These are phyloP conservation scores for Crenuchus spilurus DNA, from an alignment of 2,797 vertebrate genomes.

Conservation along the genomic window DNA sequence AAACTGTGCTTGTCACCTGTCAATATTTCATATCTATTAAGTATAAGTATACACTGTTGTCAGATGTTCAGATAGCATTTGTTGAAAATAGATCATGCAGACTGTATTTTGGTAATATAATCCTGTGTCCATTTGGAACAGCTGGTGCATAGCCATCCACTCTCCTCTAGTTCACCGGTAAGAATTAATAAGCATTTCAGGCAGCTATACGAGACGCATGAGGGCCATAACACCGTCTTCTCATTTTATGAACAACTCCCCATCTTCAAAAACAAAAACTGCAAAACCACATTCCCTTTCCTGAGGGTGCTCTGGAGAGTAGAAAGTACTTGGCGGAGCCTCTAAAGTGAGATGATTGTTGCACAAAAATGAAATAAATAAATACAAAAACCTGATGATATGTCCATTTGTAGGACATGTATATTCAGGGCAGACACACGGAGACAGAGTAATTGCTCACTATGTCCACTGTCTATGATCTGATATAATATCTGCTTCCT, in stretches of 20 bases:
- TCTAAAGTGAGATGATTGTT: not conserved
- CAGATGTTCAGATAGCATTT: too few relatives aligned
- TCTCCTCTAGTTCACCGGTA: slow-evolving; percentile 15
- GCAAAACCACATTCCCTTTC: slow-evolving; percentile 36
- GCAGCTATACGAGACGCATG: slow-evolving; percentile 8
- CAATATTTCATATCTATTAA: too few relatives aligned
- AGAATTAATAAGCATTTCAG: slow-evolving; percentile 47
- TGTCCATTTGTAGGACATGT: slow-evolving; percentile 9
- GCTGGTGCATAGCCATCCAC: slow-evolving; percentile 8
- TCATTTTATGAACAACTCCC: slow-evolving; percentile 41
- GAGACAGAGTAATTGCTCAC: not conserved
- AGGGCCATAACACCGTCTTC: slow-evolving; percentile 28
- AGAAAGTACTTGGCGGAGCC: not conserved
- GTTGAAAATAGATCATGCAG: too few relatives aligned
- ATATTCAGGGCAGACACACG: not conserved
- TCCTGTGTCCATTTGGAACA: slow-evolving; percentile 6
- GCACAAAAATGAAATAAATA: slow-evolving; percentile 26
- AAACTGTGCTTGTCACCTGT: too few relatives aligned
- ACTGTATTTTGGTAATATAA: slow-evolving; percentile 3
- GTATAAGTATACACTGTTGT: too few relatives aligned
- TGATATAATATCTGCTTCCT: not conserved
- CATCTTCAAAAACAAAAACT: slow-evolving; percentile 17
- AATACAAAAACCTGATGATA: slow-evolving; percentile 26
- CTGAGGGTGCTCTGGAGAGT: slow-evolving; percentile 17
- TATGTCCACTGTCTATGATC: not conserved